These are phyloP conservation scores for Oceanites oceanicus DNA, from an alignment of 2,113 vertebrate genomes.

Conservation along the genomic window DNA sequence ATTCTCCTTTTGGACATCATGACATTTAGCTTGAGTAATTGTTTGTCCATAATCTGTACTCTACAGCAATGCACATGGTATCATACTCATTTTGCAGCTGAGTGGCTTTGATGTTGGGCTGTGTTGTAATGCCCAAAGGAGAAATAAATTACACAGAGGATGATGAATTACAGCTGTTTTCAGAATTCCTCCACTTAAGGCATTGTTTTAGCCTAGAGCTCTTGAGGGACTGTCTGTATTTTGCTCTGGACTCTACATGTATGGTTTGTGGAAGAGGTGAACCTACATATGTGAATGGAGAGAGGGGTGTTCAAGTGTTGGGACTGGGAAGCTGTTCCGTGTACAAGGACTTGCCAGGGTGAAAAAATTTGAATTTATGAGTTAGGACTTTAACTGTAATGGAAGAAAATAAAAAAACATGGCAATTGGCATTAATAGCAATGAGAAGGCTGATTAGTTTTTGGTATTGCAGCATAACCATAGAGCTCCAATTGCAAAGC, in stretches of 20 bases:
- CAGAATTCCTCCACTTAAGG: not conserved
- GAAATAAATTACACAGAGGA: not conserved
- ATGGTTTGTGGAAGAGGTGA: not conserved
- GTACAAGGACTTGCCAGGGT: not conserved
- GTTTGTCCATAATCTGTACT: not conserved
- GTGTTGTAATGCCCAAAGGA: not conserved
- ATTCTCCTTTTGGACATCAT: not conserved
- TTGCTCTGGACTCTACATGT: not conserved
- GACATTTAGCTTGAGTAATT: not conserved
- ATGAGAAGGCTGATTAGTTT: not conserved
- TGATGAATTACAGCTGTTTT: constrained; percentile 36
- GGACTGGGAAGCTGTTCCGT: not conserved
- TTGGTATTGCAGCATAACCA: not conserved
- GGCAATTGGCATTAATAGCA: not conserved
- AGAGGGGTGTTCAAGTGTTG: not conserved
- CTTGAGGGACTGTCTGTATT: not conserved
- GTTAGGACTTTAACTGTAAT: not conserved
- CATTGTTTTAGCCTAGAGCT: not conserved
- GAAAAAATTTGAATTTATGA: not conserved
- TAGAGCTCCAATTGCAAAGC: not conserved
- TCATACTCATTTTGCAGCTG: not conserved
- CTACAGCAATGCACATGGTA: not conserved
- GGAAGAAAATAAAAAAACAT: not conserved
- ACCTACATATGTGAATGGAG: not conserved
- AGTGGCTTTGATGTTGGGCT: not conserved